Base-by-base conservation (phyloP, 2,113 vertebrate genomes). In the Macheiramphus alcinus region DNA sequence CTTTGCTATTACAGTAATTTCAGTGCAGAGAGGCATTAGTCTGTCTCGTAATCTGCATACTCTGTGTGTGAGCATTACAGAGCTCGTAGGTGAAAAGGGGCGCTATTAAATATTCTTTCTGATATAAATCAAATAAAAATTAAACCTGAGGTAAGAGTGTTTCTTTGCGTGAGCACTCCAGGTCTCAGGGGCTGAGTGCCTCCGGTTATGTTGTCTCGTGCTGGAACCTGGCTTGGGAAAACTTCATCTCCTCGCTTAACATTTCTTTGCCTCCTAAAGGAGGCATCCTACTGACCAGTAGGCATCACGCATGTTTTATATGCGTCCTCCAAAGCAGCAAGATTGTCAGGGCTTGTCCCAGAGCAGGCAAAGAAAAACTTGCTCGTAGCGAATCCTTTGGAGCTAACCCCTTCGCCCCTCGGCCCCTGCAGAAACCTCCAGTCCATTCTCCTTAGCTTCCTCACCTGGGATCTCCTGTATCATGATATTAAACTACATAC, bases 1-100 rank as follows among this genome's bases (percentile, higher is more conserved):
- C 70, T 96, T 97, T 98, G 87, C 91, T 97, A 72, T 98, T 97
- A 95, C 91, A 96, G 95, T 97, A 94, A 95, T 97, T 98, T 96
- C 59, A 73, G 75, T 94, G 88, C 73, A 97, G 94, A 96, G 81
- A 97, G 88, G 53, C 94, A 97, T 97, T 97, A 96, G 80, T 94
- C 80, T 96, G 78, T 56, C 55, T 96, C 9, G 9, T 97, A 97
- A 95, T 97, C 95, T 97, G 62, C 88, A 94, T 79, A 34, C 40
- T 47, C 36, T 67, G 43, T 86, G 42, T 76, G 16, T 83, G 90
- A 96, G 71, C 63, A 87, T 87, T 92, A 34, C 29, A 48, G 82
- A 95, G 71, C 50, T 71, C 8, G 1, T 66, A 95, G 95, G 93
- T 95, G 94, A 97, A 96, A 79, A 92, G 92, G 38, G 80, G 53